A percentile compares a stretch with the other conserved stretches of the same genome.
phyloP scores from a whole-genome alignment of 1,140 invertebrate genomes.

The Leptestheria dahalacensis region DNA sequence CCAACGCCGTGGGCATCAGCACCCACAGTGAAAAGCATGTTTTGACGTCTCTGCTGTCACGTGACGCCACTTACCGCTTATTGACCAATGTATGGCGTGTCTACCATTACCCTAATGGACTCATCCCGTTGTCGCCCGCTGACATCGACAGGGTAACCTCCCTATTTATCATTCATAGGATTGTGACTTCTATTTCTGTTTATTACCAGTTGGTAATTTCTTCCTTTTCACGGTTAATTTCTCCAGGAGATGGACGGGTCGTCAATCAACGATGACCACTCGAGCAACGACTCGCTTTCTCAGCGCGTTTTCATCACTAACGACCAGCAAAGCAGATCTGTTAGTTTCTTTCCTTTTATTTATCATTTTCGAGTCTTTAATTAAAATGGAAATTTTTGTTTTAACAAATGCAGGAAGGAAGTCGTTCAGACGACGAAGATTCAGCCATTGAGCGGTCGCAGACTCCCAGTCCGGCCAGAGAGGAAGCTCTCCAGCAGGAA shows the following conservation, averaged over 20 bases:
- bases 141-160: background rate
- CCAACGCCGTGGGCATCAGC: constrained; percentile 75
- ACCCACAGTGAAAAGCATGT: constrained; percentile 73
- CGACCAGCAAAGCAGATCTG: constrained; percentile 4
- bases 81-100: constrained; percentile 61
- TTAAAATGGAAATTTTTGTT: background rate
- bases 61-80: constrained; percentile 68
- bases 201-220: background rate
- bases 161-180: too few relatives aligned
- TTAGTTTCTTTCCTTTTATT: too few relatives aligned
- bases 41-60: constrained; percentile 72
- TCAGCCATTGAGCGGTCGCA: constrained; percentile 22
- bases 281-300: constrained; percentile 6
- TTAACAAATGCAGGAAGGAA: constrained; percentile 24
- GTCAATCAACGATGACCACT: constrained; percentile 3
- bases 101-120: constrained; percentile 5
- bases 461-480: constrained; percentile 12
- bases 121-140: constrained; percentile 1
- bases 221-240: background rate
- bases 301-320: constrained; percentile 5
- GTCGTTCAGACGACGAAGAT: constrained; percentile 31
- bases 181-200: too few relatives aligned
- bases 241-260: constrained; percentile 2
- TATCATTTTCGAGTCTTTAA: too few relatives aligned
- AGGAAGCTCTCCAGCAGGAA: constrained; percentile 3